phyloP scores from a whole-genome alignment of 2,888 invertebrate genomes.

The Tiphia femorata region DNA sequence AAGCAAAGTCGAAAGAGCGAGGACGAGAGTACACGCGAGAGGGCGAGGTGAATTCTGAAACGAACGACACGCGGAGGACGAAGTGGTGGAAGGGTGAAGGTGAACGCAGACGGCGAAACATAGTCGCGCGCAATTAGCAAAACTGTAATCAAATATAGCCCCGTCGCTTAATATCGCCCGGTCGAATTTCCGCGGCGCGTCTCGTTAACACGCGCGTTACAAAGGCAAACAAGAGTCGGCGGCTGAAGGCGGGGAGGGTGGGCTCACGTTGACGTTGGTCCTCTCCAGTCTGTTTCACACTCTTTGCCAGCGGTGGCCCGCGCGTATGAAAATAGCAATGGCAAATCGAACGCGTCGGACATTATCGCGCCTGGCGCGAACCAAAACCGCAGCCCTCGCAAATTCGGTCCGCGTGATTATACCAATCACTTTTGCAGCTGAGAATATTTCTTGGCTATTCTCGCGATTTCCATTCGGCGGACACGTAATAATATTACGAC shows the following conservation, averaged over 20 bases:
- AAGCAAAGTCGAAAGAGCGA: neutral
- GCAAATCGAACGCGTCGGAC: no score
- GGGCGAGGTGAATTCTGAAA: neutral
- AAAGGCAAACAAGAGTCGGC: constrained; percentile 44
- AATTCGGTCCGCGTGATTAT: no score
- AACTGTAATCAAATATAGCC: constrained; percentile 54
- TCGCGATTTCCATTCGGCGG: no score
- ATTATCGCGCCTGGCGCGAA: no score
- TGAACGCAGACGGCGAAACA: neutral
- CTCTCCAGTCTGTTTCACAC: no score
- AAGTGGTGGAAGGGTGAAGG: neutral
- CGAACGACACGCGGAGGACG: constrained; percentile 5
- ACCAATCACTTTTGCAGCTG: no score
- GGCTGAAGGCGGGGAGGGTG: neutral
- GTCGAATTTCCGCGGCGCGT: constrained; percentile 29
- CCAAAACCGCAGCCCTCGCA: no score
- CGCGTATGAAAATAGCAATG: no score
- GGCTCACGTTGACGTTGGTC: no score
- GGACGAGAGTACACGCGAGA: neutral
- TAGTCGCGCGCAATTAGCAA: constrained; percentile 49
- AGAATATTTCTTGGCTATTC: no score
- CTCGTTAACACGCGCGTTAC: constrained; percentile 41
- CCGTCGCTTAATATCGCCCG: constrained; percentile 26
- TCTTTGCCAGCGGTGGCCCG: no score
- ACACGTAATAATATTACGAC: no score